Base-by-base conservation (phyloP, 2,888 invertebrate genomes). In the Dusona sp. region DNA sequence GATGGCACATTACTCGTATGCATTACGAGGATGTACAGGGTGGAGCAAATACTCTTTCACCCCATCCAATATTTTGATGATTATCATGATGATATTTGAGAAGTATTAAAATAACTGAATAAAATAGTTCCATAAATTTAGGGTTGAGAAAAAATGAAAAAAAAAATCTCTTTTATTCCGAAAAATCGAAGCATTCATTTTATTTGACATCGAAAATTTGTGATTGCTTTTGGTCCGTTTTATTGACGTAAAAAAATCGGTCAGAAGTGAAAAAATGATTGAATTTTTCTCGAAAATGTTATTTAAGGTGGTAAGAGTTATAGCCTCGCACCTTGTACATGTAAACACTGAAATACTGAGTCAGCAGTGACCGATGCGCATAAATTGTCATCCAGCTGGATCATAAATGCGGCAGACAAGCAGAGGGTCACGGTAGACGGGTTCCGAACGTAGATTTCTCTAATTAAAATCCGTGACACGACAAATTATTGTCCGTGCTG, bases 391-490 rank as follows among this genome's bases (percentile, higher is more conserved):
- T 84, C 42, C 72, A 72, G 65, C 77, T 72, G 84, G 65, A 84
- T 84, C 84, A 84, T 77, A 80, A 84, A 84, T 72, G 80, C 54
- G 36, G 33, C 51, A 36, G 57, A 19, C 51, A 25, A 64, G 70
- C 64, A 57, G 36, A 67, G 42, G 68, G 48, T 79, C 48, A 42
- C 72, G 45, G 65, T 74, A 42, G 25, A n/a, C 48, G 67, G 33
- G 42, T 67, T 57, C 16, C 19, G 8, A 33, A 72, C 83, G 83
- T 48, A 74, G 79, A 80, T 80, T 80, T 72, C 84, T 84, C 80
- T 84, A 84, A 84, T 84, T 84, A 84, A 84, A 84, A 84, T 74
- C 80, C 80, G 80, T 84, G 75, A 84, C 75, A 80, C 65, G 38
- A 65, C 77, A 77, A 84, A 84, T 84, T 80, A 77, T 80, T 80